Evolutionary conservation across 2,113 vertebrate genomes (phyloP), one percentile per base, ranked within the genome.

Genomic region (Ahaetulla prasina): DNA sequence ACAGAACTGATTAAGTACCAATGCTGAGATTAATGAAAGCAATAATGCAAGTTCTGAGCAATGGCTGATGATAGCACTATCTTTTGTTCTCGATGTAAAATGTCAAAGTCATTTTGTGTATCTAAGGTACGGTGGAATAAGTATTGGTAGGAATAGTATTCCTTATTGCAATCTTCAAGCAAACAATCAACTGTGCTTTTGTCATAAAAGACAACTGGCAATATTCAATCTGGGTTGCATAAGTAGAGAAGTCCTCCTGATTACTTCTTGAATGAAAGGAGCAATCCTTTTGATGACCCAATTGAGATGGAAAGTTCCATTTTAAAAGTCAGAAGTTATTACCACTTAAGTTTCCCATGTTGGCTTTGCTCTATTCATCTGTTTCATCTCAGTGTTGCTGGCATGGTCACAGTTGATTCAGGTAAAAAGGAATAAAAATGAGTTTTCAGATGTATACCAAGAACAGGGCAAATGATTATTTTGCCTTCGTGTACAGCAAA

Each of bases 271-370:
- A 35, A 22, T 50, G 14, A 92, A 92, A 60, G 30, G 12, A 88
- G 30, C 39, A 49, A 74, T 14, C 14, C 35, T 25, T 23, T 63
- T 87, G 55, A 39, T 74, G 43, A 53, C 2, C 30, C 85, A 49
- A 3, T 49, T 93, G 68, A 85, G 47, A 87, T 47, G 22, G 30
- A 88, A 85, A 27, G 27, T 60, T 52, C 53, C 35, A 85, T 95
- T 95, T 93, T 74, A 93, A 91, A 1, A 88, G 49, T 89, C 86
- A 91, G 92, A 92, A 85, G 14, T 68, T 52, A 35, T 25, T 39
- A 88, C 55, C 35, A 54, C 16, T 86, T n/a, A 10, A 1, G 50
- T 95, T 89, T 90, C 54, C 39, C 89, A 50, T 92, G 49, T 1
- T 30, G 30, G 35, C 10, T 3, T 74, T 85, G 89, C 8, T 50